Conservation (phyloP, 53 echinoderm and acorn worm genomes). For the Crossaster papposus region DNA sequence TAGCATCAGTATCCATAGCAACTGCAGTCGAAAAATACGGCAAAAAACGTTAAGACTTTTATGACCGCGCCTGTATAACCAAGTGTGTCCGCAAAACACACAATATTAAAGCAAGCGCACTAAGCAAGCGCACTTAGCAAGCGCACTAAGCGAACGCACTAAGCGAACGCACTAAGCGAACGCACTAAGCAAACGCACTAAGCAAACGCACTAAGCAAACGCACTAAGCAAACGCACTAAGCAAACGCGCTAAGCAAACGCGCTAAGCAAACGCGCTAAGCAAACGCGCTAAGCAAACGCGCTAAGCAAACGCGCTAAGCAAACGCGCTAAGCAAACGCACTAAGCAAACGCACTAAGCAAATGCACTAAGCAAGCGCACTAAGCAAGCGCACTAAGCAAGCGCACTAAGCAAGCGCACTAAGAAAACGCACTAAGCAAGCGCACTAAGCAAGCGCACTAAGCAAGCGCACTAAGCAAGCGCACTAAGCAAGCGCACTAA, state of each 20-base stretch:
- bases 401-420: no score
- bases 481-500: not conserved
- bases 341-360: no score
- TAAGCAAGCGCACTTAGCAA: no score
- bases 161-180: conserved; percentile 86
- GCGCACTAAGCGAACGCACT: no score
- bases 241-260: no score
- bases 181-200: conserved; percentile 87
- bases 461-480: conserved; percentile 91
- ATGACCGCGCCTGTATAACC: not conserved
- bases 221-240: no score
- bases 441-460: conserved; percentile 84
- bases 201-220: no score
- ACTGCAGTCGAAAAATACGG: conserved; percentile 41
- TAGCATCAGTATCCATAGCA: conserved; percentile 88
- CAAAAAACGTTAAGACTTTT: not conserved
- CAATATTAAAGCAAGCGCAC: no score
- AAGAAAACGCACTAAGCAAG: conserved; percentile 85
- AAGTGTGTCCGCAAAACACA: no score
- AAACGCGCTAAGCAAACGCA: not conserved
- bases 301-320: not conserved
- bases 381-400: no score
- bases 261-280: no score
- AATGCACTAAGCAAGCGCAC: no score
- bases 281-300: conserved; percentile 90